These are phyloP conservation scores for Alsophila aescularia DNA, from an alignment of 2,888 invertebrate genomes.

Conservation along the genomic window DNA sequence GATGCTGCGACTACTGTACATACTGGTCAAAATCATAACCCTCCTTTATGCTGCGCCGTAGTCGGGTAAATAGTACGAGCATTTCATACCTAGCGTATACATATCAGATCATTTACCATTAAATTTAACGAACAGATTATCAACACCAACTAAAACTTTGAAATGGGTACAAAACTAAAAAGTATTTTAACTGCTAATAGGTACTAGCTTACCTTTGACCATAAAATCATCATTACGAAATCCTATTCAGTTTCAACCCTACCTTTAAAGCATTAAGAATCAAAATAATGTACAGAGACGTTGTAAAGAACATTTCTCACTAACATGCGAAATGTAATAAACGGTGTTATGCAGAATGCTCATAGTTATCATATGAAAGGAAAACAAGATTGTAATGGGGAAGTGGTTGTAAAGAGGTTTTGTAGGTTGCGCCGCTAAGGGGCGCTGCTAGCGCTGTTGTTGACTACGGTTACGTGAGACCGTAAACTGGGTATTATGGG, in stretches of 20 bases:
- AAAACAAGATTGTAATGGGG: constrained; percentile 34
- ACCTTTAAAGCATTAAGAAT: neutral
- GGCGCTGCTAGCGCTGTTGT: constrained; percentile 2
- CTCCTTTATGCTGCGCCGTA: too few relatives aligned
- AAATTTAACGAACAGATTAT: constrained; percentile 4
- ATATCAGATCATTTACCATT: too few relatives aligned
- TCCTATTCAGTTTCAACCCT: constrained; percentile 11
- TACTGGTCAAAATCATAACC: too few relatives aligned
- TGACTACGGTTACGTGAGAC: constrained; percentile 19
- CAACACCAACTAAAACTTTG: constrained; percentile 8
- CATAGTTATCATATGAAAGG: constrained; percentile 35
- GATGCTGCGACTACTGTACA: too few relatives aligned
- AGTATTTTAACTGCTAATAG: constrained; percentile 22
- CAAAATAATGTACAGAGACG: neutral
- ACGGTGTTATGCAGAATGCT: constrained; percentile 31
- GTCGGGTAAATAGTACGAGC: too few relatives aligned
- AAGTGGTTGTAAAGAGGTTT: constrained; percentile 29
- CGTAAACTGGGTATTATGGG: constrained; percentile 19
- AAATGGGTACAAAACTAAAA: constrained; percentile 7
- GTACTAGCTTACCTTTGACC: constrained; percentile 21
- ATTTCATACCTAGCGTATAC: too few relatives aligned
- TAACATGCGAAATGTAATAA: constrained; percentile 42
- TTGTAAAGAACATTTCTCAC: constrained; percentile 43
- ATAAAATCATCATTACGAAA: constrained; percentile 7
- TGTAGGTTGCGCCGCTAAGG: constrained; percentile 13